These are phyloP conservation scores for Neosilurus hyrtlii DNA, from an alignment of 2,797 vertebrate species.

Conservation along the genomic window DNA sequence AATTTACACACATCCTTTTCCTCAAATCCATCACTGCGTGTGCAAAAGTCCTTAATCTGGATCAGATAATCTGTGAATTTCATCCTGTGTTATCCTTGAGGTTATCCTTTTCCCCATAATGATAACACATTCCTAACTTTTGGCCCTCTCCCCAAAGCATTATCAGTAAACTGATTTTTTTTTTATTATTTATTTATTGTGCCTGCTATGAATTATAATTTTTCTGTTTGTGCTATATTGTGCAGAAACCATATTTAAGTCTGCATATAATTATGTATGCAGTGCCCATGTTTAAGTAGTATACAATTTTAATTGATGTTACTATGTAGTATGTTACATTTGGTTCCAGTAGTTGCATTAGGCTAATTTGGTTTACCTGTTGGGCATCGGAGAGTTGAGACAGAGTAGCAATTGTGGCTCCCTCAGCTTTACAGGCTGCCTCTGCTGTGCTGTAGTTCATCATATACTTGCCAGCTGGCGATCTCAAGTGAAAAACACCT, in stretches of 20 bases:
- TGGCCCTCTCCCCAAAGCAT: not conserved
- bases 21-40: too few relatives aligned
- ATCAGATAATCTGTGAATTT: not conserved
- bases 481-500: conserved; percentile 88
- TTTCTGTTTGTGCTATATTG: not conserved
- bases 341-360: not conserved
- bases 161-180: not conserved
- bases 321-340: not conserved
- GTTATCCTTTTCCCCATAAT: not conserved
- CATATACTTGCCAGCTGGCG: conserved; percentile 77
- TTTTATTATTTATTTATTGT: not conserved
- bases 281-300: not conserved
- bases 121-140: not conserved
- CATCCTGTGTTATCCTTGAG: not conserved
- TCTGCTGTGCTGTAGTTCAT: conserved; percentile 82
- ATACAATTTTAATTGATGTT: not conserved
- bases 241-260: not conserved
- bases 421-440: conserved; percentile 77
- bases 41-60: not conserved
- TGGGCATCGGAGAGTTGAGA: conserved; percentile 87
- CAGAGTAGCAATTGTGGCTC: conserved; percentile 78
- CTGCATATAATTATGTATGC: not conserved
- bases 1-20: not conserved
- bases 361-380: conserved; percentile 71
- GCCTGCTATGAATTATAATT: not conserved